Conservation (phyloP, 1,140 invertebrate genomes). For the Laodelphax striatellus region DNA sequence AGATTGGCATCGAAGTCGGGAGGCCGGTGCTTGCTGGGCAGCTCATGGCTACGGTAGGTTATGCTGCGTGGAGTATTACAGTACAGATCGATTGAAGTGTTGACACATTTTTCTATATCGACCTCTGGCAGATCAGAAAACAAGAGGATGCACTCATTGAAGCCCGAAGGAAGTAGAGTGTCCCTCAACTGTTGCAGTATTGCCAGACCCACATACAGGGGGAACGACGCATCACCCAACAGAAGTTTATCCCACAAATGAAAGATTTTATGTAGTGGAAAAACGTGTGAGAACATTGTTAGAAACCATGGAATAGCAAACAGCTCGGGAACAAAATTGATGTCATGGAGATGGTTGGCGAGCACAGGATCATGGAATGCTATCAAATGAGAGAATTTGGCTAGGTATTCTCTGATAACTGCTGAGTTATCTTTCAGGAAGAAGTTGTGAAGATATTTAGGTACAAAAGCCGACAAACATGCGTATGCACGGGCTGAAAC, state of each 20-base stretch:
- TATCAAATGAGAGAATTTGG: constrained; percentile 92
- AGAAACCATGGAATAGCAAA: constrained; percentile 99
- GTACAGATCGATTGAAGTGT: constrained; percentile 78
- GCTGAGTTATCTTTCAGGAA: constrained; percentile 97
- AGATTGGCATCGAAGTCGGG: constrained; percentile 27
- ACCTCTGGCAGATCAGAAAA: constrained; percentile 98
- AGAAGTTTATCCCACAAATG: constrained; percentile 96
- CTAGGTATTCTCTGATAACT: constrained; percentile 94
- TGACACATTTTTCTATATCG: constrained; percentile 86
- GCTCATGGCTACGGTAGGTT: constrained; percentile 67
- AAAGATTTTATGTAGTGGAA: constrained; percentile 95
- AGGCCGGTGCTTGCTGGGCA: constrained; percentile 10
- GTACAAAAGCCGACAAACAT: constrained; percentile 87
- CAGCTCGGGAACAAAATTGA: constrained; percentile 93
- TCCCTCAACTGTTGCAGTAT: constrained; percentile 81
- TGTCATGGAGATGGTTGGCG: constrained; percentile 81
- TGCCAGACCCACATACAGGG: constrained; percentile 87
- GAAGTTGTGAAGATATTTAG: constrained; percentile 94
- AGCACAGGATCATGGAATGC: constrained; percentile 91
- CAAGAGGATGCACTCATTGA: constrained; percentile 94
- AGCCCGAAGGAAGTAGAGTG: constrained; percentile 75
- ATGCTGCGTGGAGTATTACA: constrained; percentile 78
- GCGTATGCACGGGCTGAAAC: constrained; percentile 81
- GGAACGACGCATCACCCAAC: constrained; percentile 86
- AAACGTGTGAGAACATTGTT: constrained; percentile 96